phyloP scores from a whole-genome alignment of 2,113 vertebrate species.

The Atrichornis clamosus region DNA sequence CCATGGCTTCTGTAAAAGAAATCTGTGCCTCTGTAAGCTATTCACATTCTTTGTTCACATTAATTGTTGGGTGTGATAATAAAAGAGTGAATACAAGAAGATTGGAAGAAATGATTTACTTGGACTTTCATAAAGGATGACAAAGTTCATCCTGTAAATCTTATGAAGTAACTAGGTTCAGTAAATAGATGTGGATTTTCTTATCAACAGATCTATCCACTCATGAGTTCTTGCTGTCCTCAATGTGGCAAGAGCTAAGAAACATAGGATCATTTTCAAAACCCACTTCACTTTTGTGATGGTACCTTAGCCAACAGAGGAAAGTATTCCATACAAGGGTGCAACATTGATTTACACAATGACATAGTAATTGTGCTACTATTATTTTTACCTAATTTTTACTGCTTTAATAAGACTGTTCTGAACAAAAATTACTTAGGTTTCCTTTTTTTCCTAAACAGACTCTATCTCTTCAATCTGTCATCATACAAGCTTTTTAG shows the following conservation, averaged over 20 bases:
- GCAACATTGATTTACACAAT: neutral
- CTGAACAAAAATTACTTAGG: neutral
- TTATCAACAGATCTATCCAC: neutral
- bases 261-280: neutral
- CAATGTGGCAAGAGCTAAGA: neutral
- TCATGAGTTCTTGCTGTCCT: neutral
- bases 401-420: neutral
- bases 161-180: neutral
- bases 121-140: neutral
- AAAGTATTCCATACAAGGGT: neutral
- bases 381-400: neutral
- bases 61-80: slow-evolving; percentile 57
- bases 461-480: neutral
- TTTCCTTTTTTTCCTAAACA: neutral
- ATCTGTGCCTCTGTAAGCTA: slow-evolving; percentile 42
- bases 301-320: neutral
- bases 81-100: slow-evolving; percentile 34
- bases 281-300: neutral
- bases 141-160: neutral
- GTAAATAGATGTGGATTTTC: neutral
- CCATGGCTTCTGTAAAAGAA: slow-evolving; percentile 45
- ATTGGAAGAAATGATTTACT: slow-evolving; percentile 33
- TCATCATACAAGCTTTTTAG: slow-evolving; percentile 26
- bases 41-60: slow-evolving; percentile 39
- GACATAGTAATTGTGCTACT: neutral